These are phyloP conservation scores for Drosophila erecta DNA, from an alignment of 1,140 invertebrate species.

Conservation along the genomic window DNA sequence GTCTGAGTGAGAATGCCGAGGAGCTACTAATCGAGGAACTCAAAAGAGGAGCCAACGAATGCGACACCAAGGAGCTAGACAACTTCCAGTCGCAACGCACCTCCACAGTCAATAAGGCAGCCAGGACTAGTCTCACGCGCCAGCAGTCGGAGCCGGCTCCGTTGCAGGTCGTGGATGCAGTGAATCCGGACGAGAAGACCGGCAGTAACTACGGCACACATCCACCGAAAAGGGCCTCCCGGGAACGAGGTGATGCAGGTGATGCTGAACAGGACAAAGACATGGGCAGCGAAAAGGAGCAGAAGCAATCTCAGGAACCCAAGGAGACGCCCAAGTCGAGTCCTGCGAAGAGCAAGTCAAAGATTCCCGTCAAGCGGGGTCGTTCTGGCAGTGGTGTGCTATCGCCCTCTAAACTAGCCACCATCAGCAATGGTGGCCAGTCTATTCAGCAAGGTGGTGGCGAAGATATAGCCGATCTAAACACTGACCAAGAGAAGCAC, in stretches of 20 bases:
- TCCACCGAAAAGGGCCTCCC: slow-evolving; percentile 64
- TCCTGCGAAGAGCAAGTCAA: slow-evolving; percentile 77
- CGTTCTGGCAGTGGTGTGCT: slow-evolving; percentile 61
- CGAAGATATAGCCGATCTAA: slow-evolving; percentile 77
- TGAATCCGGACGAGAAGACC: slow-evolving; percentile 38
- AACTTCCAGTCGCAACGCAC: slow-evolving; percentile 68
- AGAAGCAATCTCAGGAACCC: slow-evolving; percentile 35
- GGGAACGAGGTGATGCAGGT: slow-evolving; percentile 45
- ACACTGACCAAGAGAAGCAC: slow-evolving; percentile 68
- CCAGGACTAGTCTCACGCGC: slow-evolving; percentile 58
- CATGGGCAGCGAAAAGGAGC: slow-evolving; percentile 69
- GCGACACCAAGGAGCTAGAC: slow-evolving; percentile 62
- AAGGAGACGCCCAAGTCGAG: slow-evolving; percentile 63
- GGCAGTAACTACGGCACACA: slow-evolving; percentile 71
- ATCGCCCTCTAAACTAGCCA: slow-evolving; percentile 68
- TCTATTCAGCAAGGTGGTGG: slow-evolving; percentile 79
- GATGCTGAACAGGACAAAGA: slow-evolving; percentile 71
- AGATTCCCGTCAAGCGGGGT: slow-evolving; percentile 81
- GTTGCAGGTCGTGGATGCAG: slow-evolving; percentile 5
- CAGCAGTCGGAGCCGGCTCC: slow-evolving; percentile 80
- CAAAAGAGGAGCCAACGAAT: slow-evolving; percentile 63
- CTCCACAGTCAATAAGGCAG: slow-evolving; percentile 64
- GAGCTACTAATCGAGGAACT: slow-evolving; percentile 81
- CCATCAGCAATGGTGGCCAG: slow-evolving; percentile 50
- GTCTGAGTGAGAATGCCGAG: slow-evolving; percentile 76